Conservation (phyloP, 2,888 invertebrate species). For the Cantharis lateralis region DNA sequence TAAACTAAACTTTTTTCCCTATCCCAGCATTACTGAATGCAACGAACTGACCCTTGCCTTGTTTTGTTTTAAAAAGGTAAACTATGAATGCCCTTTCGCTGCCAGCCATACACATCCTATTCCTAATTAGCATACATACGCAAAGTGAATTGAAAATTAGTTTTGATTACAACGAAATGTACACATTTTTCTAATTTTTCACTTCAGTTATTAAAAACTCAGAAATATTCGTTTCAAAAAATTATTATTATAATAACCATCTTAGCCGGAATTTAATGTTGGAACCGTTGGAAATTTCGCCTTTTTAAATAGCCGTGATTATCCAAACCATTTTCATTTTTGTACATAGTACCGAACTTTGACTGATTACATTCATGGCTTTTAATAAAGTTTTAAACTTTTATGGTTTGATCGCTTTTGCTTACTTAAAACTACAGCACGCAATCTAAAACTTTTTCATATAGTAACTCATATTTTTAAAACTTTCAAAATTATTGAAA, state of each 20-base stretch:
- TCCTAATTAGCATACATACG: constrained; percentile 55
- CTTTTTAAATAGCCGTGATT: not conserved
- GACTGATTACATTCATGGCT: not conserved
- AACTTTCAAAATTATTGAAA: not conserved
- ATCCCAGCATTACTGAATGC: constrained; percentile 41
- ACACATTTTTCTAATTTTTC: constrained; percentile 26
- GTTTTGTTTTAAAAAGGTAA: constrained; percentile 54
- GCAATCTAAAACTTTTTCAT: not conserved
- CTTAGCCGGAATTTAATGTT: not conserved
- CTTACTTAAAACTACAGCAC: not conserved
- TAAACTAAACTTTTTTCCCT: constrained; percentile 51
- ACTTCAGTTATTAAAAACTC: not conserved
- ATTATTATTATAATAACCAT: not conserved
- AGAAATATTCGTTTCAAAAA: not conserved
- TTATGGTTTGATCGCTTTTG: not conserved
- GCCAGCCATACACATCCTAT: constrained; percentile 54
- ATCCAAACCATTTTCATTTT: not conserved
- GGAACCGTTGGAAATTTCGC: not conserved
- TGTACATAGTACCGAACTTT: not conserved
- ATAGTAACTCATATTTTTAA: not conserved
- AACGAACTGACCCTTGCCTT: constrained; percentile 56
- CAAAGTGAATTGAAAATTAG: constrained; percentile 52
- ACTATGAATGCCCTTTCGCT: constrained; percentile 55
- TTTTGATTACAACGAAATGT: constrained; percentile 47
- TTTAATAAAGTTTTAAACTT: not conserved